Evolutionary conservation across 2,113 vertebrate genomes (phyloP), one percentile per base, ranked within the genome.

Genomic region (Coreoperca whiteheadi): DNA sequence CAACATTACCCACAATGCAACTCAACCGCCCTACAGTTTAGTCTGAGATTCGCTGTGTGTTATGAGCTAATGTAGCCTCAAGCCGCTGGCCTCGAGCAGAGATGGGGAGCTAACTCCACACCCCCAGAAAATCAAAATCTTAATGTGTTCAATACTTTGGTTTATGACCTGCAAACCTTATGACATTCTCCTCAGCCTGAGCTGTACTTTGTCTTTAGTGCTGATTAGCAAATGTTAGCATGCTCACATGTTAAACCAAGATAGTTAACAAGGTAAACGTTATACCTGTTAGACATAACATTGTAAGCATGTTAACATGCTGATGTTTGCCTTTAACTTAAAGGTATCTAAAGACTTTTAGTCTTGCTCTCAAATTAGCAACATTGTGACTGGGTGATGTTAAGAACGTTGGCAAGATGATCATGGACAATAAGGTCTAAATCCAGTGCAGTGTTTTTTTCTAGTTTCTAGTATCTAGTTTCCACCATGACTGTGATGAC

Each of bases 401-500:
- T 6, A 15, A 28, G 6, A 57, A 57, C 50, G 30, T 23, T 70
- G 48, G n/a, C 74, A 34, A 21, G 23, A 3, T 51, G 15, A 63
- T 56, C 0, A 0, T 66, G 56, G 16, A 56, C 39, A 46, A 57
- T 63, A 82, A 74, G 12, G 23, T 66, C 30, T 64, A 14, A 73
- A 77, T 43, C 56, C 66, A 65, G 30, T 14, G 20, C 61, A 61
- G n/a, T 34, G 16, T 75, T 51, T 60, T 72, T 59, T 75, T 65
- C 37, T 30, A 21, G 41, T 67, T 46, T 71, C 21, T n/a, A n/a
- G n/a, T n/a, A n/a, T n/a, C 41, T 73, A 4, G 64, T 77, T 84
- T 21, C 67, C 67, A 48, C 64, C 59, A 14, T 46, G 63, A 51
- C 5, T 10, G 15, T 34, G 30, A 53, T 73, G 71, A 79, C 50